A percentile compares a stretch with the other conserved stretches of the same genome.
These are phyloP conservation scores for Drosophila busckii DNA, from an alignment of 1,140 invertebrate species.

Conservation along the genomic window DNA sequence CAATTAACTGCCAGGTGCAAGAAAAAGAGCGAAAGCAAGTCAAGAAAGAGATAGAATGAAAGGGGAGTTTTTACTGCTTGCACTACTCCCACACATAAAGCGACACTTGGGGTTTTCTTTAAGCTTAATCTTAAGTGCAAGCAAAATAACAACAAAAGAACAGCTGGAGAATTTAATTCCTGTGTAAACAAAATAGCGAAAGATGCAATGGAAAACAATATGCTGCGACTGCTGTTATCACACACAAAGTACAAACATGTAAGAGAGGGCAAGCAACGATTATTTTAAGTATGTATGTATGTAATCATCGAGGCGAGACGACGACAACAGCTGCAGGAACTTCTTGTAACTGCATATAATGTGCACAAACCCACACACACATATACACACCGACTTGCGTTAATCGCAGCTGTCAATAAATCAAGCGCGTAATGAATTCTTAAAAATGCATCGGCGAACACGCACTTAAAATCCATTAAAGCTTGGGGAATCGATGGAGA, in stretches of 20 bases:
- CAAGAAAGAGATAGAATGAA: too few relatives aligned
- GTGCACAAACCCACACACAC: too few relatives aligned
- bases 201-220: constrained; percentile 1
- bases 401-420: constrained; percentile 44
- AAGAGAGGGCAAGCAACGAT: constrained; percentile 20
- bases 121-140: too few relatives aligned
- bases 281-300: constrained; percentile 15
- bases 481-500: constrained; percentile 1
- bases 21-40: too few relatives aligned
- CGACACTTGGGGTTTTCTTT: too few relatives aligned
- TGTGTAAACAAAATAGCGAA: constrained; percentile 13
- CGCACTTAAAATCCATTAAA: background rate
- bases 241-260: background rate
- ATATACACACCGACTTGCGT: constrained; percentile 14
- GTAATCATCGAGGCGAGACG: constrained; percentile 43
- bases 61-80: too few relatives aligned
- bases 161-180: constrained; percentile 15
- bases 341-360: too few relatives aligned
- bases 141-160: too few relatives aligned
- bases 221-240: constrained; percentile 15
- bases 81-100: too few relatives aligned
- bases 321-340: constrained; percentile 27
- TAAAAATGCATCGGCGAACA: constrained; percentile 31
- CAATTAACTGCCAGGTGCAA: constrained; percentile 11
- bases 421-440: constrained; percentile 24